Evolutionary conservation across 2,113 vertebrate species (phyloP).

Genomic region (Monarcha castaneiventris): DNA sequence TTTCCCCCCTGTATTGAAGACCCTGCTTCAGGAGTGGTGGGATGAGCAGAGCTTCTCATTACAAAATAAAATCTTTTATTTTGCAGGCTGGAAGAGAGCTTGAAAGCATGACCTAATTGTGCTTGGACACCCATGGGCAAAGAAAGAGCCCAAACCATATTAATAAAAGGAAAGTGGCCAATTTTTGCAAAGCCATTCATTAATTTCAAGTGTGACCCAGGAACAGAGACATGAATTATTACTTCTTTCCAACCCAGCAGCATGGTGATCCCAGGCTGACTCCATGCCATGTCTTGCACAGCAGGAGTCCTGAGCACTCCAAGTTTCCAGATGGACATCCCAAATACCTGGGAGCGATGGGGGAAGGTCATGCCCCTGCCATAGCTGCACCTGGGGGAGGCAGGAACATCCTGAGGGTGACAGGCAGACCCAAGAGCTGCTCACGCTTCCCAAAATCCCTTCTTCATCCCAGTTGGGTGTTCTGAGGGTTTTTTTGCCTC

Average conservation of each 20-base stretch:
- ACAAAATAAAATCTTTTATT: neutral
- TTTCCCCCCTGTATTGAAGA: neutral
- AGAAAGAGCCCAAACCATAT: neutral
- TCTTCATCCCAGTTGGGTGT: neutral
- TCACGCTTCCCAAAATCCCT: neutral
- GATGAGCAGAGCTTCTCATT: neutral
- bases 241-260: neutral
- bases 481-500: neutral
- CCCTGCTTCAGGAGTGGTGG: neutral
- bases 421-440: neutral
- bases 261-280: neutral
- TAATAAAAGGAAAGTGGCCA: neutral
- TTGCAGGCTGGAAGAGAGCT: neutral
- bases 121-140: neutral
- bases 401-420: neutral
- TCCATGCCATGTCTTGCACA: rapidly evolving
- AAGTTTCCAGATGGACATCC: neutral
- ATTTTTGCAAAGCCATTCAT: neutral
- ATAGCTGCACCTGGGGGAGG: neutral
- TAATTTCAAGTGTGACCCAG: neutral
- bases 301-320: neutral
- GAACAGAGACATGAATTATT: neutral
- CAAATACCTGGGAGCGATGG: neutral
- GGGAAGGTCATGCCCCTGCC: neutral
- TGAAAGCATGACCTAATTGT: neutral